Conservation (phyloP, 2,888 invertebrate species). For the Conistra vaccinii region DNA sequence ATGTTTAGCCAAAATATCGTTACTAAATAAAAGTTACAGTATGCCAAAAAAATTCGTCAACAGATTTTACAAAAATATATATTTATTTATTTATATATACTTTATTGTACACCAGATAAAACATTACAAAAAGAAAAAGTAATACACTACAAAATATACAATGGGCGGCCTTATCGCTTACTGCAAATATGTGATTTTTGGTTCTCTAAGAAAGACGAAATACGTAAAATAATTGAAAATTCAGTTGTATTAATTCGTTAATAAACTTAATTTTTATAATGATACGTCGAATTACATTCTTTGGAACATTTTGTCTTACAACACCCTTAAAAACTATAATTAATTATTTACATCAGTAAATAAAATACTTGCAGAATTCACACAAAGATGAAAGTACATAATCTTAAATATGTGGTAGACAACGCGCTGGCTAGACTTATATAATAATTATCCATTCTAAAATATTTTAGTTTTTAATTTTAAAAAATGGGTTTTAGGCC, state of each 20-base stretch:
- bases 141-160: too few relatives aligned
- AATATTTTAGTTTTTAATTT: too few relatives aligned
- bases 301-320: not conserved
- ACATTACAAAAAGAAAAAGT: too few relatives aligned
- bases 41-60: not conserved
- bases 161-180: too few relatives aligned
- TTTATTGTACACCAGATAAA: too few relatives aligned
- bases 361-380: not conserved
- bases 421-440: slow-evolving; percentile 13
- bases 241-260: not conserved
- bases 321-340: slow-evolving; percentile 14
- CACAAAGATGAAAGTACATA: not conserved
- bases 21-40: not conserved
- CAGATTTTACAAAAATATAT: not conserved
- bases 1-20: not conserved
- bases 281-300: not conserved
- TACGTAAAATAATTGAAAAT: not conserved
- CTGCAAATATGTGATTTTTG: not conserved
- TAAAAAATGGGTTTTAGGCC: too few relatives aligned
- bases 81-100: too few relatives aligned
- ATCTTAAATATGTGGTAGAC: not conserved
- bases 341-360: not conserved
- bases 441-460: too few relatives aligned
- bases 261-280: not conserved
- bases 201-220: not conserved